Conservation (phyloP, 2,888 invertebrate species). For the Lumbricus terrestris region DNA sequence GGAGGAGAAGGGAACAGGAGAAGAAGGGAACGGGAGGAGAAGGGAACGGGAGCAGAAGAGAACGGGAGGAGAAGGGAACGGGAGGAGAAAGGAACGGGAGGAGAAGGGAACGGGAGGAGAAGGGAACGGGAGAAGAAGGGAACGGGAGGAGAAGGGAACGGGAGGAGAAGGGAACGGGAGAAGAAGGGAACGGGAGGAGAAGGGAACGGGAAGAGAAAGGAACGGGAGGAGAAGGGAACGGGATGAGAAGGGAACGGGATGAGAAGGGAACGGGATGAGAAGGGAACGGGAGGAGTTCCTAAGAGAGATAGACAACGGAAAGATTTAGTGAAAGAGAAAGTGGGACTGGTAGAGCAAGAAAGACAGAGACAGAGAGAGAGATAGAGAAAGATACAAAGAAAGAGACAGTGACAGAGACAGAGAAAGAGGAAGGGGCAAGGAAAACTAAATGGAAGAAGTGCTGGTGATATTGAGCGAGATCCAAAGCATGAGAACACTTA, state of each 20-base stretch:
- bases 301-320: too few relatives aligned
- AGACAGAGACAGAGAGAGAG: slow-evolving; percentile 10
- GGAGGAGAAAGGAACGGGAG: background rate
- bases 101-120: background rate
- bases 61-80: too few relatives aligned
- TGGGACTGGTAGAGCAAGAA: too few relatives aligned
- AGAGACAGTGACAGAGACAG: background rate
- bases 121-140: background rate
- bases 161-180: background rate
- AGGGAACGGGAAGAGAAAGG: too few relatives aligned
- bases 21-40: background rate
- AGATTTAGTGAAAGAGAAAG: background rate
- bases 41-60: background rate
- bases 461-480: background rate
- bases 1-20: background rate
- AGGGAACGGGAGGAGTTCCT: background rate
- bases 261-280: background rate
- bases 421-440: background rate
- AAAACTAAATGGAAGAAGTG: background rate
- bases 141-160: background rate
- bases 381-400: background rate
- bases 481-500: too few relatives aligned
- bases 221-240: background rate
- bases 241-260: background rate
- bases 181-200: background rate